phyloP scores from a whole-genome alignment of 2,113 vertebrate genomes.

The Ovis canadensis region DNA sequence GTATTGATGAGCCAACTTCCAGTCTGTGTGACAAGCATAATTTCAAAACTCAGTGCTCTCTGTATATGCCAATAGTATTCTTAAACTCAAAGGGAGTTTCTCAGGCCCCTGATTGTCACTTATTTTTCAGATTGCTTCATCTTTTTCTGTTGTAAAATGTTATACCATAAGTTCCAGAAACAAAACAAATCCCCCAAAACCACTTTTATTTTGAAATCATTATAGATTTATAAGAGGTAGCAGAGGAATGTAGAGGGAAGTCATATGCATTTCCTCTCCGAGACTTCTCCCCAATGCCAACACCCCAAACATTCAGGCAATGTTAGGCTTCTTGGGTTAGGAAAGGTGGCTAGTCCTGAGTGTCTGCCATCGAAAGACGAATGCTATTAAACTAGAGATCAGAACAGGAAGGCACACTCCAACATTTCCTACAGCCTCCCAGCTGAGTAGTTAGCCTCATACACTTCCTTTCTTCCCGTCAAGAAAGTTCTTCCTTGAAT shows the following conservation, averaged over 20 bases:
- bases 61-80: background rate
- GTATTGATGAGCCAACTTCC: background rate
- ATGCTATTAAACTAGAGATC: background rate
- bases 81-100: background rate
- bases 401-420: background rate
- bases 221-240: background rate
- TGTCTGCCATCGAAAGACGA: background rate
- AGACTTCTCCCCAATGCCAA: background rate
- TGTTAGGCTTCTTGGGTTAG: background rate
- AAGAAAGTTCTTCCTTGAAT: background rate
- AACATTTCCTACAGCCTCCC: background rate
- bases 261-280: background rate
- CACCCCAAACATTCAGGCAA: too few species aligned
- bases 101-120: background rate
- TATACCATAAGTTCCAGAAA: background rate
- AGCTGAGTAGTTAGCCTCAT: background rate
- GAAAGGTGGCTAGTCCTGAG: background rate
- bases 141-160: background rate
- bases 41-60: background rate
- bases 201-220: background rate
- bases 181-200: background rate
- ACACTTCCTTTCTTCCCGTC: background rate
- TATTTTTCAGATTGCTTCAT: background rate
- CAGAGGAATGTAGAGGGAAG: background rate
- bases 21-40: background rate